Evolutionary conservation across 2,888 invertebrate genomes (phyloP), one percentile per base, ranked within the genome.

Genomic region (Torymus texanus): DNA sequence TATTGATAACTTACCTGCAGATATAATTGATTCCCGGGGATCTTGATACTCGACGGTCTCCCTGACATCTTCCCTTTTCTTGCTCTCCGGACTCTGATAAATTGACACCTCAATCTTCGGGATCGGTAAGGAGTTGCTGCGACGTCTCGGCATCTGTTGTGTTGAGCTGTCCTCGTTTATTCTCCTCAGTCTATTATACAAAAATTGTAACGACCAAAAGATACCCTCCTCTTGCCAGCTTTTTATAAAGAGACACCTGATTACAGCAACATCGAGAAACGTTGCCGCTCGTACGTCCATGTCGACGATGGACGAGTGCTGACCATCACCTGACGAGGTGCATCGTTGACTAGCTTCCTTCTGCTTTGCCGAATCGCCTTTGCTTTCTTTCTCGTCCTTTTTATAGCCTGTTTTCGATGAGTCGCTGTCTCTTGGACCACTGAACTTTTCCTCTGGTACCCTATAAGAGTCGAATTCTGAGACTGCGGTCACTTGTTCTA

Each of bases 161-260:
- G 94, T 93, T 3, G 94, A 93, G 61, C 94, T 93, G 86, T 97
- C 97, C 87, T 97, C 97, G 84, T 95, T 95, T 78, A 97, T 96
- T 87, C 97, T 97, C 79, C 96, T 93, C 76, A 98, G 91, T 85
- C 97, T 97, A 67, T 81, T 70, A n/a, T 78, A 75, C 14, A 82
- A 79, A 76, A 79, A 98, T 89, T 97, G 96, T 51, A 99, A 91
- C 14, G 97, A 98, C 99, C 99, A 99, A 90, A 96, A 97, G 13
- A 99, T 95, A 0, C 99, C 99, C 89, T 99, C 98, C 88, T 99
- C 98, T 88, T 97, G 95, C 99, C 99, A 99, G 87, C 98, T 97
- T 0, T 97, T 94, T 81, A 98, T 96, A 88, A 99, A 98, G 14
- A 99, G 92, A 88, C 99, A 98, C 72, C 99, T 93, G 75, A 99